phyloP scores from a whole-genome alignment of 2,797 vertebrate genomes.

The Serranus cabrilla region DNA sequence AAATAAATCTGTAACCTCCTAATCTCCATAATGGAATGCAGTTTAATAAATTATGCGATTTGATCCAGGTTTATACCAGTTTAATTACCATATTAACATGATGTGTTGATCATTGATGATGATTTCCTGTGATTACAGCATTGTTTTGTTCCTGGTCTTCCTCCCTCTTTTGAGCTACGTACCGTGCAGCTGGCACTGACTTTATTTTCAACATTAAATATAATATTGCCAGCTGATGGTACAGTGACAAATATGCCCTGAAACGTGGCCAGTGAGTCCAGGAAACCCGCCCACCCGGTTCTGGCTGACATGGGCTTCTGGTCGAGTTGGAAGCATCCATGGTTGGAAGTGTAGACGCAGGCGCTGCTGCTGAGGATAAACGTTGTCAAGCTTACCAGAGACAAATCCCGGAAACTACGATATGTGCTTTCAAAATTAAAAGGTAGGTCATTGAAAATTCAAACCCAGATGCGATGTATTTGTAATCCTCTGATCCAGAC shows the following conservation, averaged over 20 bases:
- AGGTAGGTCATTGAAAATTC: not conserved
- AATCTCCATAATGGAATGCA: not conserved
- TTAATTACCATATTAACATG: not conserved
- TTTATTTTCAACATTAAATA: conserved; percentile 3
- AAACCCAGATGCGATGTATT: not conserved
- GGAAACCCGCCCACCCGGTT: conserved; percentile 78
- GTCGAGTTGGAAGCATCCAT: conserved; percentile 76
- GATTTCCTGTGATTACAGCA: not conserved
- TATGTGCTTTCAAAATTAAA: conserved; percentile 52
- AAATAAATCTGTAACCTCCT: not conserved
- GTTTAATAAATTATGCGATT: not conserved
- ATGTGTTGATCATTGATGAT: not conserved
- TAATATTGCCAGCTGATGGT: conserved; percentile 14
- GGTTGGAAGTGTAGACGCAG: conserved; percentile 78
- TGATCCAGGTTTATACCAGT: not conserved
- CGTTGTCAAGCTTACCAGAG: conserved; percentile 29
- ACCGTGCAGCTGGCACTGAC: not conserved
- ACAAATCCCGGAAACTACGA: conserved; percentile 20
- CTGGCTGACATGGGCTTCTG: conserved; percentile 57
- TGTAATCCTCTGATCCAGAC: conserved; percentile 22
- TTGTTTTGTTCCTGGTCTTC: conserved; percentile 6
- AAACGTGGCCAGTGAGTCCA: conserved; percentile 64
- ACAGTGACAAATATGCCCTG: conserved; percentile 47
- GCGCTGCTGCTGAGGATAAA: conserved; percentile 51
- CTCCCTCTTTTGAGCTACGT: not conserved